Evolutionary conservation across 2,113 vertebrate species (phyloP).

Genomic region (Anguilla japonica): DNA sequence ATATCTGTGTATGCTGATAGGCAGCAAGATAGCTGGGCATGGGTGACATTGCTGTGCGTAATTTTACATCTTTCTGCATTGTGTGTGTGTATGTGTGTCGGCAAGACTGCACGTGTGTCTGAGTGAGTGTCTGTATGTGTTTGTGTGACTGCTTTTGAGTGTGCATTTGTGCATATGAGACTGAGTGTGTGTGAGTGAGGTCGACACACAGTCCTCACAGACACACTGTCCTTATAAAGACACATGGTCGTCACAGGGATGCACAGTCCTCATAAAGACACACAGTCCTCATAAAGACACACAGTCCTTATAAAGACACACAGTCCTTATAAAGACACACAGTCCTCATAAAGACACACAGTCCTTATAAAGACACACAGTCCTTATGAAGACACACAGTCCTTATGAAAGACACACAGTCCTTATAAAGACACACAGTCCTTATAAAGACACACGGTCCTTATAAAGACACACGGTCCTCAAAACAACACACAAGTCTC

Average conservation of each 20-base stretch:
- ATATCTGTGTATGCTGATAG: constrained; percentile 14
- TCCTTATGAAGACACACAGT: neutral
- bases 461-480: neutral
- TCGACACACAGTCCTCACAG: neutral
- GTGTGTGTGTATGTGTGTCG: neutral
- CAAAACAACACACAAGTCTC: neutral
- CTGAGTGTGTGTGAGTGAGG: neutral
- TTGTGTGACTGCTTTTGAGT: constrained; percentile 12
- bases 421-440: neutral
- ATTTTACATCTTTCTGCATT: constrained; percentile 8
- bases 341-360: neutral
- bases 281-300: neutral
- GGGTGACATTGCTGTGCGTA: neutral
- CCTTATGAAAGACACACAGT: neutral
- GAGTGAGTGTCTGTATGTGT: constrained; percentile 8
- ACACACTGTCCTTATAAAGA: neutral
- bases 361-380: too few relatives aligned
- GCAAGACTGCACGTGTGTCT: neutral
- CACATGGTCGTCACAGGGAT: neutral
- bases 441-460: neutral
- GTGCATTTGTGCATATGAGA: neutral
- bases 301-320: neutral
- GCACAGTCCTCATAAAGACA: neutral
- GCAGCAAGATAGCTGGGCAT: constrained; percentile 16
- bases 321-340: neutral